A percentile compares a stretch with the other conserved stretches of the same genome.
Conservation (phyloP, 2,113 vertebrate genomes). For the Callorhinus ursinus region DNA sequence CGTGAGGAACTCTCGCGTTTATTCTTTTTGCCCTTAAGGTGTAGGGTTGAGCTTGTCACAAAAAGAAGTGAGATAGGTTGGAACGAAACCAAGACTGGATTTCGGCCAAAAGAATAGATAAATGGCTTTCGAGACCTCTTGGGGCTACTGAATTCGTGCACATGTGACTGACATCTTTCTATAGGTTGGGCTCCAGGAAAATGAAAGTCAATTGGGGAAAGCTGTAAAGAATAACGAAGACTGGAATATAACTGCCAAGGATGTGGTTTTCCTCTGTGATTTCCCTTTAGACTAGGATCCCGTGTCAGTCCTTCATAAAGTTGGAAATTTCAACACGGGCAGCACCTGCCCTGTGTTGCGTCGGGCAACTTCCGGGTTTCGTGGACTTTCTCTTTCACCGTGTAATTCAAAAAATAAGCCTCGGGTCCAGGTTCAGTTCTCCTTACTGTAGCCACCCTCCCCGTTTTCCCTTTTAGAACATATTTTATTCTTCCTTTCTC, state of each 20-base stretch:
- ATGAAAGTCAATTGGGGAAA: slow-evolving; percentile 66
- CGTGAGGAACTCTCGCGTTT: slow-evolving; percentile 41
- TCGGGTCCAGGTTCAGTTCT: background rate
- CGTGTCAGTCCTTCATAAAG: background rate
- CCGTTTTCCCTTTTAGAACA: background rate
- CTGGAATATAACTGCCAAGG: slow-evolving; percentile 40
- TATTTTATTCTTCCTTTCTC: background rate
- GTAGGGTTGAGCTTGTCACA: slow-evolving; percentile 72
- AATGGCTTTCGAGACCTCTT: slow-evolving; percentile 75
- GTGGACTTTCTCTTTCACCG: slow-evolving; percentile 24
- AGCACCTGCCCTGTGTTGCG: background rate
- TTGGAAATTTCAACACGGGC: background rate
- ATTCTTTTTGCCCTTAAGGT: slow-evolving; percentile 70
- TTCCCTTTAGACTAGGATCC: slow-evolving; percentile 66
- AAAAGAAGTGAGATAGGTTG: slow-evolving; percentile 73
- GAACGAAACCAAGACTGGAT: slow-evolving; percentile 73
- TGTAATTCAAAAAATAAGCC: background rate
- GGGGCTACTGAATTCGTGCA: slow-evolving; percentile 77
- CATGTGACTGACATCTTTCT: slow-evolving; percentile 78
- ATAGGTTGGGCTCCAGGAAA: slow-evolving; percentile 79
- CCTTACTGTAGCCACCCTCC: background rate
- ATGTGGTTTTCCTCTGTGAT: slow-evolving; percentile 51
- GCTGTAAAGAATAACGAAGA: slow-evolving; percentile 66
- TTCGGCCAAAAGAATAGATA: slow-evolving; percentile 71
- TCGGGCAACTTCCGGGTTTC: background rate